Evolutionary conservation across 2,797 vertebrate genomes (phyloP), one percentile per base, ranked within the genome.

Genomic region (Delichon dasypus): DNA sequence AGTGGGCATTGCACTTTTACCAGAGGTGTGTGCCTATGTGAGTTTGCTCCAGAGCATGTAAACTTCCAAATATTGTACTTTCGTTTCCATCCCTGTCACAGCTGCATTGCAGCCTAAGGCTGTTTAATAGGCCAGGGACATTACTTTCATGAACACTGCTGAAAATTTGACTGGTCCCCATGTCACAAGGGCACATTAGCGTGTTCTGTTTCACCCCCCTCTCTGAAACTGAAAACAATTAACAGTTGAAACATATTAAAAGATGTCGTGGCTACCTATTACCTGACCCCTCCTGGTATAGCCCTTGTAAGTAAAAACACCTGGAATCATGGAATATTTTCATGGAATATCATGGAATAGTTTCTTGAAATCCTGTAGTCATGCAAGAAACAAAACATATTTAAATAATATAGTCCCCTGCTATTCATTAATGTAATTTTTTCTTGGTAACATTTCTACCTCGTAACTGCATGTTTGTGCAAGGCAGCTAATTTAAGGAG

Each of bases 11-110:
- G 20, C 15, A 29, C 4, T 4, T 75, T 64, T n/a, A 44, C 23
- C 27, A 55, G 21, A 82, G 4, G 3, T 29, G 36, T 36, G 68
- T 5, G 2, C 23, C 38, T 57, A 16, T 0, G 0, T 29, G 32
- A 57, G 29, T 47, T 75, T 85, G 2, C 11, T 85, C 4, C 19
- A 36, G 42, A 85, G 16, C 2, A 4, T 10, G 20, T 19, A 70
- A 65, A 50, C 1, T 36, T 61, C 34, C 1, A 1, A 70, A 60
- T 66, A 21, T 13, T 10, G 5, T 58, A 30, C 11, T 38, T 65
- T 18, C 11, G 3, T 51, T 73, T 73, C 20, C 22, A 60, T 54
- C 20, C 11, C 25, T 64, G 29, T 36, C n/a, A 47, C 15, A 61
- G 12, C 26, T 30, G 8, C 7, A 36, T 13, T n/a, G n/a, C 44